Evolutionary conservation across 2,888 invertebrate genomes (phyloP), one percentile per base, ranked within the genome.

Genomic region (Amphipoea lucens): DNA sequence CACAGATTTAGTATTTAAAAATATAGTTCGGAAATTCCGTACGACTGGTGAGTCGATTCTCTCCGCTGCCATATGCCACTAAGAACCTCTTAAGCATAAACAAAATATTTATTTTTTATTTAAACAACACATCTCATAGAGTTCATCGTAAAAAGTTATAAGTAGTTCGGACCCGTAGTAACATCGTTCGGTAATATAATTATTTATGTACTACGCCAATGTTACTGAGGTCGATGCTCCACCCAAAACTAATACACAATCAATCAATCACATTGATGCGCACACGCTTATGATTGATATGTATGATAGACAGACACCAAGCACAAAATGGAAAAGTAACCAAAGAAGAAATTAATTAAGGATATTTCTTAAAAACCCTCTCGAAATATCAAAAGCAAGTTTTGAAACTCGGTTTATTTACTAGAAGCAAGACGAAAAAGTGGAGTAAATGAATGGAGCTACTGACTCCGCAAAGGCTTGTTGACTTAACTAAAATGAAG

Each of bases 291-390:
- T 80, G 74, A 81, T 83, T 75, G 77, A 78, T 83, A 68, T 82
- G 82, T 88, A 71, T 85, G 88, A 90, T 87, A 83, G 90, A 90
- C 85, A 86, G 90, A 87, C 83, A 84, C 80, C 77, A 78, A 78
- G 45, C 79, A 78, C 67, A 73, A 85, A 83, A 81, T 72, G 72
- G 45, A 68, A 83, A 82, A 76, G 60, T 42, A 42, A 67, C 72
- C 60, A 67, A 69, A n/a, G 45, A 66, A 71, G 75, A 60, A 80
- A 65, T 70, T 54, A 68, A 80, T 73, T 51, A 60, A 57, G 45
- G n/a, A 77, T 74, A 45, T 70, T 66, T 62, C 36, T 82, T 54
- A 29, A 76, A 62, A 82, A 67, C 67, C 62, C 11, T 54, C 42
- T 72, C 67, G 48, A 77, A 69, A 76, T 66, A 69, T 48, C 45